Percentiles rank a stretch among this genome's conserved stretches.
phyloP scores from a whole-genome alignment of 2,888 invertebrate species.

The Ceraclea dissimilis region DNA sequence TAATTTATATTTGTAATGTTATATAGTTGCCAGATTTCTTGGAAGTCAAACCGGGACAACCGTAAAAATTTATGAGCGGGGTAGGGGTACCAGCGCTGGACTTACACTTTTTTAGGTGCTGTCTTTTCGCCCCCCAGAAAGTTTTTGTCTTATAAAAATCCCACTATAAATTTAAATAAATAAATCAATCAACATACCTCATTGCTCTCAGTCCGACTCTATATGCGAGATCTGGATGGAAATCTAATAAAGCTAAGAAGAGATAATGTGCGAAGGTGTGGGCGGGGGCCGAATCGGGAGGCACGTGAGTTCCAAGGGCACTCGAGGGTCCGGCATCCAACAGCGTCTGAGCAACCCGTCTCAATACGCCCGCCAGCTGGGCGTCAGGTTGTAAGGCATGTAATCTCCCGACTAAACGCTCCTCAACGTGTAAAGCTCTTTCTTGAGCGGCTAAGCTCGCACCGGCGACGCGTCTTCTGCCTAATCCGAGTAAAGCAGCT shows the following conservation, averaged over 20 bases:
- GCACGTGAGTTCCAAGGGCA: conserved; percentile 63
- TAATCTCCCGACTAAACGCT: conserved; percentile 65
- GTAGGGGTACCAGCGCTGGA: no score
- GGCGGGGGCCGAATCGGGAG: conserved; percentile 76
- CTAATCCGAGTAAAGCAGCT: conserved; percentile 69
- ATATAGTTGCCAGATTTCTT: no score
- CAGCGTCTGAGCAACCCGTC: conserved; percentile 59
- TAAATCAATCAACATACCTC: conserved; percentile 44
- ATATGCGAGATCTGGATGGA: conserved; percentile 72
- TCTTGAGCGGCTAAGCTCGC: conserved; percentile 75
- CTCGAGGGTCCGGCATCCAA: conserved; percentile 72
- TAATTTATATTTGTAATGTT: no score
- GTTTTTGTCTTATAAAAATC: no score
- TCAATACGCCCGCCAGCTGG: conserved; percentile 58
- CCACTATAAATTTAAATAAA: no score
- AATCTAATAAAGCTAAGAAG: conserved; percentile 66
- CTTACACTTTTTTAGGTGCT: no score
- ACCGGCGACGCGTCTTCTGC: conserved; percentile 72
- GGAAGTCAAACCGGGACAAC: no score
- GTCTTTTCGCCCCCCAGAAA: no score
- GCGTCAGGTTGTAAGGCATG: conserved; percentile 72
- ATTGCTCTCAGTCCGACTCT: conserved; percentile 71
- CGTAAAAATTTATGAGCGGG: no score
- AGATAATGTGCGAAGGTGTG: conserved; percentile 77
- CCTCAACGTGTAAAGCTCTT: conserved; percentile 57